Evolutionary conservation across 2,797 vertebrate genomes (phyloP).

Genomic region (Tauraco hartlaubi): DNA sequence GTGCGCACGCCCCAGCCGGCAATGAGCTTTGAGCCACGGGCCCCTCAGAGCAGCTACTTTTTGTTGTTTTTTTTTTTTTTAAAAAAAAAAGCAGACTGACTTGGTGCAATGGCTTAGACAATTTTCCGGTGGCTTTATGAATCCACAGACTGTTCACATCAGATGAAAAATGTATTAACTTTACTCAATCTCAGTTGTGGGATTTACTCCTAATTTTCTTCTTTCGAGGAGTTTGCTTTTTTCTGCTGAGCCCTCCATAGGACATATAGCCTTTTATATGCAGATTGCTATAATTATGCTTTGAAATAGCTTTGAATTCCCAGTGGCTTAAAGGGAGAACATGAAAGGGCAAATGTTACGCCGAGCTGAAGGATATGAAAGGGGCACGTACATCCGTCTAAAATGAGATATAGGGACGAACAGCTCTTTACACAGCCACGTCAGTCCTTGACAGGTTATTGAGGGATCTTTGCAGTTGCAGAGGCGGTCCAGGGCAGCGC

Average conservation of each 20-base stretch:
- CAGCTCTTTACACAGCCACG: slow-evolving; percentile 60
- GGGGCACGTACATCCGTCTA: slow-evolving; percentile 68
- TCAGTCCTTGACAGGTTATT: slow-evolving; percentile 74
- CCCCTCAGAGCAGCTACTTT: neutral
- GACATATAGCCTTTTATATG: slow-evolving; percentile 83
- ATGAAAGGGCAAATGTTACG: slow-evolving; percentile 83
- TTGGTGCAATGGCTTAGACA: slow-evolving; percentile 47
- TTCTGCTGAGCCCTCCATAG: slow-evolving; percentile 74
- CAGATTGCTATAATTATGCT: slow-evolving; percentile 84
- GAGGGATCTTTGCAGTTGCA: slow-evolving; percentile 67
- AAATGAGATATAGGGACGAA: slow-evolving; percentile 75
- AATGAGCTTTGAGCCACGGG: neutral
- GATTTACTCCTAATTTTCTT: slow-evolving; percentile 81
- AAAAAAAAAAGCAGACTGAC: neutral
- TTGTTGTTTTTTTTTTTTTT: neutral
- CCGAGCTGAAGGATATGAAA: slow-evolving; percentile 77
- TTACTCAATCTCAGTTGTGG: slow-evolving; percentile 75
- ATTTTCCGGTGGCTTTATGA: slow-evolving; percentile 61
- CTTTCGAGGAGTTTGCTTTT: slow-evolving; percentile 68
- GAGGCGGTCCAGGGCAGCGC: slow-evolving; percentile 18
- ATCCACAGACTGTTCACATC: slow-evolving; percentile 65
- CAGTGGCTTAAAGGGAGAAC: slow-evolving; percentile 79
- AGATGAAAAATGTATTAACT: slow-evolving; percentile 77
- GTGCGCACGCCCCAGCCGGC: rapidly evolving
- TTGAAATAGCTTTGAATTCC: slow-evolving; percentile 84